phyloP scores from a whole-genome alignment of 2,797 vertebrate species.

The Myotis daubentonii region DNA sequence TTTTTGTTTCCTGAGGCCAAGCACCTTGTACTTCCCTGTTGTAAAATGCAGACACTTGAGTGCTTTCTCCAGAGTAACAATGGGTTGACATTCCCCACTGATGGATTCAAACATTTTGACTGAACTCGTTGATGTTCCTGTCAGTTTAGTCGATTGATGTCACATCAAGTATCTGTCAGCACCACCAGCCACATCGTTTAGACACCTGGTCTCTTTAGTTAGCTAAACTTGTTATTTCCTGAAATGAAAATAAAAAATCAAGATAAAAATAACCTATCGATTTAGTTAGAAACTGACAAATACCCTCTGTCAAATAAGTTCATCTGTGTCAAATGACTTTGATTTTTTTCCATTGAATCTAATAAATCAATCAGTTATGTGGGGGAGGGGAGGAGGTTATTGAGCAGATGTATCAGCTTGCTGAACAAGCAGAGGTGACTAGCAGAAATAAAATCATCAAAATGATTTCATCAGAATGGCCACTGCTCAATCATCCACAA shows the following conservation, averaged over 20 bases:
- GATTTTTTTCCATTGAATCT: slow-evolving; percentile 11
- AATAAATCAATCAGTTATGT: not conserved
- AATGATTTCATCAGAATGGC: not conserved
- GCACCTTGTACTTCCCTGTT: not conserved
- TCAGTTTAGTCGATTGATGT: slow-evolving; percentile 72
- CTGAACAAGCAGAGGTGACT: not conserved
- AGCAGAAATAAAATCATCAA: slow-evolving; percentile 49
- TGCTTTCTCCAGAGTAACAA: slow-evolving; percentile 57
- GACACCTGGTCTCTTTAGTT: slow-evolving; percentile 73
- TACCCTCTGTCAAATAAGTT: slow-evolving; percentile 59
- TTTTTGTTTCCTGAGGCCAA: not conserved
- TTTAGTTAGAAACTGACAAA: slow-evolving; percentile 61
- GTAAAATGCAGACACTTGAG: not conserved
- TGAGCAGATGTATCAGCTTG: not conserved
- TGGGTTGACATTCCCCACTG: slow-evolving; percentile 38
- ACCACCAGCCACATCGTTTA: slow-evolving; percentile 71
- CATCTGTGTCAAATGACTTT: slow-evolving; percentile 60
- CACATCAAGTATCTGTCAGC: slow-evolving; percentile 67
- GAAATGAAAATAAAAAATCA: slow-evolving; percentile 68
- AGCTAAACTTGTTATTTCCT: slow-evolving; percentile 68
- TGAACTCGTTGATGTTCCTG: slow-evolving; percentile 68
- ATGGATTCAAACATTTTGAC: slow-evolving; percentile 73
- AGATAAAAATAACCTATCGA: slow-evolving; percentile 71
- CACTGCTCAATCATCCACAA: not conserved
- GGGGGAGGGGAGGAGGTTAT: not conserved